Conservation (phyloP, 2,888 invertebrate genomes). For the Rotaria sp. region DNA sequence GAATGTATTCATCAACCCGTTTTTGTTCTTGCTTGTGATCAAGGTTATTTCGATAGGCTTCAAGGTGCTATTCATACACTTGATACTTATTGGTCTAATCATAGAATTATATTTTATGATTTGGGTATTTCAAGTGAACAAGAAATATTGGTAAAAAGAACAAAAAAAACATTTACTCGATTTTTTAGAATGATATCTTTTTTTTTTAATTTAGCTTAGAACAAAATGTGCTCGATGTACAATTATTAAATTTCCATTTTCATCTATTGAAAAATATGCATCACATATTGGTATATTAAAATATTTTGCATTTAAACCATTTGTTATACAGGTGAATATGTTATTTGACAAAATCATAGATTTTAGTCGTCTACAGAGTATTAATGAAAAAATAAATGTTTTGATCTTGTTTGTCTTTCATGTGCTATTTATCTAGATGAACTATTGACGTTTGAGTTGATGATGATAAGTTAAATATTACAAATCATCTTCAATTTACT, state of each 20-base stretch:
- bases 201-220: slow-evolving; percentile 10
- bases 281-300: slow-evolving; percentile 20
- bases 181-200: not conserved
- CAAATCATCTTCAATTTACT: too few relatives aligned
- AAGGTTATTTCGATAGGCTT: not conserved
- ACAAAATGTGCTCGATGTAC: slow-evolving; percentile 30
- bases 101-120: not conserved
- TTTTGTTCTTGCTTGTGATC: not conserved
- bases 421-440: too few relatives aligned
- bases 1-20: not conserved
- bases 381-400: too few relatives aligned
- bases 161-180: too few relatives aligned
- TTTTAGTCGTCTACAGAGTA: too few relatives aligned
- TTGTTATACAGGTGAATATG: slow-evolving; percentile 30
- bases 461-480: too few relatives aligned
- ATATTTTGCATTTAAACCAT: slow-evolving; percentile 39
- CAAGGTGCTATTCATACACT: not conserved
- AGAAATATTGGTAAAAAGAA: not conserved
- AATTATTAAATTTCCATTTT: slow-evolving; percentile 30
- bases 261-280: not conserved
- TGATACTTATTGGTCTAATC: not conserved
- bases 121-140: not conserved
- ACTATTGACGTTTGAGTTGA: too few relatives aligned
- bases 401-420: too few relatives aligned
- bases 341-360: not conserved